These are phyloP conservation scores for Sebastes cheni DNA, from an alignment of 2,797 vertebrate species.

Conservation along the genomic window DNA sequence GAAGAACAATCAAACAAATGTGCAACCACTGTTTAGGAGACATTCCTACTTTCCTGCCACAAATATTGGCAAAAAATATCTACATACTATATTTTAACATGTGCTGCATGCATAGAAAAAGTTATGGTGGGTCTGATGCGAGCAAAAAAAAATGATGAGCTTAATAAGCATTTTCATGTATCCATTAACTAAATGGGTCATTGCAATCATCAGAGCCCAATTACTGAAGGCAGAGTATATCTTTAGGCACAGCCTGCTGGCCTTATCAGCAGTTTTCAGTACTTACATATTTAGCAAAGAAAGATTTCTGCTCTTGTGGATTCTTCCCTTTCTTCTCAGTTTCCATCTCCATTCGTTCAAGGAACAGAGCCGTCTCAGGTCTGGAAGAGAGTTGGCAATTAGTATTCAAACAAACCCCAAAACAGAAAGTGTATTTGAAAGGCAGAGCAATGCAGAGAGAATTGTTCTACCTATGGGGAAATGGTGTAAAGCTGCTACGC, in stretches of 20 bases:
- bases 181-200: background rate
- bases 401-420: constrained; percentile 22
- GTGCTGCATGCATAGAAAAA: background rate
- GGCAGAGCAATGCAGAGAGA: background rate
- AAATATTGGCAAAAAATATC: background rate
- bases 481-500: background rate
- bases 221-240: background rate
- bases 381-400: constrained; percentile 68
- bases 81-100: background rate
- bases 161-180: constrained; percentile 1
- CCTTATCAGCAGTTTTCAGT: constrained; percentile 6
- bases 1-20: background rate
- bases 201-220: constrained; percentile 11
- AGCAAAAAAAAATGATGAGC: background rate
- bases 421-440: constrained; percentile 9
- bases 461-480: constrained; percentile 2
- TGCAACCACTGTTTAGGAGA: background rate
- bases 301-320: constrained; percentile 95
- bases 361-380: constrained; percentile 90
- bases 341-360: constrained; percentile 90
- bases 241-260: background rate
- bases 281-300: constrained; percentile 97
- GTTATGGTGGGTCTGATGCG: background rate
- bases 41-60: background rate
- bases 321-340: constrained; percentile 92